These are phyloP conservation scores for Lucilia sericata DNA, from an alignment of 1,140 invertebrate genomes.

Conservation along the genomic window DNA sequence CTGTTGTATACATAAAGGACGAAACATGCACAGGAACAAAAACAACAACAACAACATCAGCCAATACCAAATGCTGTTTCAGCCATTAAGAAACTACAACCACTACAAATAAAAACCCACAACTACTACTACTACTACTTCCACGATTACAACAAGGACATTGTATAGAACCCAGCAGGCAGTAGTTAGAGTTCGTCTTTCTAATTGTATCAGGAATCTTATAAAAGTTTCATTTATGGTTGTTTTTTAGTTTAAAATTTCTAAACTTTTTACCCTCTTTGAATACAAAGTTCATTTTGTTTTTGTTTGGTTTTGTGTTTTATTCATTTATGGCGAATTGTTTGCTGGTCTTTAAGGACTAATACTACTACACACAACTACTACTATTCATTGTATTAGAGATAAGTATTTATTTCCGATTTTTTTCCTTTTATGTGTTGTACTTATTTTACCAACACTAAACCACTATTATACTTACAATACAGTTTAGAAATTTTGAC, in stretches of 20 bases:
- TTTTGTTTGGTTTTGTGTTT: too few species aligned
- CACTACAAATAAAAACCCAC: constrained; percentile 1
- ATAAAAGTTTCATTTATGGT: too few species aligned
- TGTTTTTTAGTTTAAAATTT: too few species aligned
- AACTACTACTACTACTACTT: background rate
- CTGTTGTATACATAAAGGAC: background rate
- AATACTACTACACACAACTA: background rate
- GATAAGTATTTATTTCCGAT: constrained; percentile 21
- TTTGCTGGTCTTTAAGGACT: background rate
- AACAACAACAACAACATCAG: background rate
- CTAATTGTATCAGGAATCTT: too few species aligned
- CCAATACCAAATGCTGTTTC: background rate
- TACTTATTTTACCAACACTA: background rate
- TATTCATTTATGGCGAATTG: background rate
- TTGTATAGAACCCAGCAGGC: background rate
- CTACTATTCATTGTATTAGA: constrained; percentile 17
- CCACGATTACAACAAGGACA: background rate
- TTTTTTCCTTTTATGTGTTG: background rate
- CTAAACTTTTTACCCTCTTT: too few species aligned
- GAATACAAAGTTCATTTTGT: too few species aligned
- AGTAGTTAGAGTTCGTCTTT: too few species aligned
- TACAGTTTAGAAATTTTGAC: constrained; percentile 11
- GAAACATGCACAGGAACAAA: background rate
- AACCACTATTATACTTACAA: background rate
- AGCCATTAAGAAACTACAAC: background rate